These are phyloP conservation scores for Rutilus rutilus DNA, from an alignment of 2,113 vertebrate genomes.

Conservation along the genomic window DNA sequence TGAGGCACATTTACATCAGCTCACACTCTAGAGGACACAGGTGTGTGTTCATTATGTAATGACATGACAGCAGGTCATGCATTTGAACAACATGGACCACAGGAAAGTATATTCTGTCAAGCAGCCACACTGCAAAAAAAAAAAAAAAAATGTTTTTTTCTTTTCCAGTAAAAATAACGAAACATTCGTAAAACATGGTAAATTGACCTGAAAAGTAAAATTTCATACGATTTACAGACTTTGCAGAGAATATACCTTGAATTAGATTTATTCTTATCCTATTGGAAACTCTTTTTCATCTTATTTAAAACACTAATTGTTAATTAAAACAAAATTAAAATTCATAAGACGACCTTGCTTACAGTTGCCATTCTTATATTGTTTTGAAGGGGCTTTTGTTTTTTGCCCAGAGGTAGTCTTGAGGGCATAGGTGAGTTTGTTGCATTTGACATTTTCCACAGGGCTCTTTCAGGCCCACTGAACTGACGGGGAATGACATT, in stretches of 20 bases:
- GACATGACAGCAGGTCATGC: not conserved
- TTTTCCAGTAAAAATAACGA: not conserved
- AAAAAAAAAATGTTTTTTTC: not conserved
- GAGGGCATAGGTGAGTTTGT: conserved; percentile 69
- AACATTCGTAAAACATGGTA: not conserved
- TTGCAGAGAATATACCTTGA: not conserved
- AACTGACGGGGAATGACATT: conserved; percentile 88
- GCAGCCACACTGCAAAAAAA: not conserved
- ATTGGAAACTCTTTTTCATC: not conserved
- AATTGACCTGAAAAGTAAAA: not conserved
- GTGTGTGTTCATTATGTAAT: not conserved
- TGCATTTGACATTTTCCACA: conserved; percentile 73
- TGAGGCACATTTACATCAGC: not conserved
- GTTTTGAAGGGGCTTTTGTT: conserved; percentile 34
- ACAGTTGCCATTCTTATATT: not conserved
- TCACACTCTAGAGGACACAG: not conserved
- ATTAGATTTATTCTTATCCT: not conserved
- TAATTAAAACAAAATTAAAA: not conserved
- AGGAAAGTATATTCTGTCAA: not conserved
- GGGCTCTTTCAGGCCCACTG: conserved; percentile 78
- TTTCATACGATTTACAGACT: not conserved
- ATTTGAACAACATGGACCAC: not conserved
- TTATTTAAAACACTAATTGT: not conserved
- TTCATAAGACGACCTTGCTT: not conserved
- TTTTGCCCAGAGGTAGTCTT: conserved; percentile 56